A percentile compares a stretch with the other conserved stretches of the same genome.
Conservation (phyloP, 92 coral and sea anemone genomes). For the Paragorgia papillata region DNA sequence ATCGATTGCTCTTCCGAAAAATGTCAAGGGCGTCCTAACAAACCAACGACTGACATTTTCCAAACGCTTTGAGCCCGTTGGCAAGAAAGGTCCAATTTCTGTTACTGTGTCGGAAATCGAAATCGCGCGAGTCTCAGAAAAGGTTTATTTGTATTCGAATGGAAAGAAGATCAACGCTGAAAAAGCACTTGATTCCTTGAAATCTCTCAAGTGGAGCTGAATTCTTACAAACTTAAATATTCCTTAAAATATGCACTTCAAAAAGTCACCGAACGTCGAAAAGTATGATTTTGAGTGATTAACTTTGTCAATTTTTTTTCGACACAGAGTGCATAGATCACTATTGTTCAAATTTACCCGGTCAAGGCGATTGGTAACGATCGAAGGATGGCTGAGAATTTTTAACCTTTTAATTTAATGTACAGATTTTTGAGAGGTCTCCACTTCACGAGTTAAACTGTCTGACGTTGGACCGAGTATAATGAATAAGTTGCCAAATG, state of each 20-base stretch:
- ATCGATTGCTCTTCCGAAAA: constrained; percentile 74
- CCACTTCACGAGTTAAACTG: no score
- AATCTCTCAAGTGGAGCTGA: constrained; percentile 76
- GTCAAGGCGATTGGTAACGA: no score
- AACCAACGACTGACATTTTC: constrained; percentile 53
- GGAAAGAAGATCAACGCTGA: constrained; percentile 74
- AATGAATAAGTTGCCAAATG: no score
- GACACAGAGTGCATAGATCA: no score
- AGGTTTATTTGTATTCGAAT: constrained; percentile 74
- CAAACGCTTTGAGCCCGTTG: constrained; percentile 85
- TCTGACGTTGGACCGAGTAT: no score
- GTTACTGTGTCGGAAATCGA: constrained; percentile 73
- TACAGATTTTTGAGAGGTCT: no score
- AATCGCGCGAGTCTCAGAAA: constrained; percentile 54
- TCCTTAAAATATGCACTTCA: background rate
- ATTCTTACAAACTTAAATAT: background rate
- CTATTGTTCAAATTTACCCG: no score
- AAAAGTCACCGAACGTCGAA: no score
- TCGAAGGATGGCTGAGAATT: no score
- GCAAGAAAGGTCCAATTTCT: constrained; percentile 86
- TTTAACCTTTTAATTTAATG: no score
- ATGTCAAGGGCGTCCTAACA: constrained; percentile 63
- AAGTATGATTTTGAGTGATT: no score
- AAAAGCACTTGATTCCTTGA: constrained; percentile 82
- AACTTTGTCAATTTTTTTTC: no score